phyloP scores from a whole-genome alignment of 2,113 vertebrate species.

The western clawed frog (Xenopus tropicalis) region UCB_Xtro_10.0 CM004450.2:57481001-57481500 shows the following conservation, averaged over 20 bases:
- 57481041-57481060: too few species aligned
- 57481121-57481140: too few species aligned
- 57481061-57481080: too few species aligned
- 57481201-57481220: too few species aligned
- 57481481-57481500: not conserved
- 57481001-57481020: too few species aligned
- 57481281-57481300: not conserved
- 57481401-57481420: not conserved
- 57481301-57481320: not conserved
- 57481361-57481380: not conserved
- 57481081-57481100: too few species aligned
- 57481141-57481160: too few species aligned
- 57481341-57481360: not conserved
- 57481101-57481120: too few species aligned
- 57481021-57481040: too few species aligned
- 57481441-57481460: not conserved
- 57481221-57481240: not conserved
- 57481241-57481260: not conserved
- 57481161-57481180: too few species aligned
- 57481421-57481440: not conserved
- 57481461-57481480: not conserved
- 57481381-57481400: not conserved
- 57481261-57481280: not conserved
- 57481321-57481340: not conserved
- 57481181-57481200: too few species aligned